phyloP scores from a whole-genome alignment of 1,140 invertebrate species.

The Helicoverpa zea region DNA sequence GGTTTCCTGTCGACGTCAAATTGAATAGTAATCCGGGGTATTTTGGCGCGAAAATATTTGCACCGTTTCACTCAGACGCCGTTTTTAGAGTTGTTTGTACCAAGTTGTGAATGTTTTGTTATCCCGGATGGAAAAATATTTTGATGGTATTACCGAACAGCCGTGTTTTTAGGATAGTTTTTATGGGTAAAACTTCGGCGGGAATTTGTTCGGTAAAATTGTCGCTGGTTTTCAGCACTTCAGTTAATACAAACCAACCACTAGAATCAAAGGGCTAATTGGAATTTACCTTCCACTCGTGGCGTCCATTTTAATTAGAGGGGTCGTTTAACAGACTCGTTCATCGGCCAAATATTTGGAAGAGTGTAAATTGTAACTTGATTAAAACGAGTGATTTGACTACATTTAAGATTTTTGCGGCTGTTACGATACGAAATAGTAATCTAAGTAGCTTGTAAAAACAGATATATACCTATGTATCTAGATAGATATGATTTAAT shows the following conservation, averaged over 20 bases:
- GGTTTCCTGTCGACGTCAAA: constrained; percentile 40
- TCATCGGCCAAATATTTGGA: background rate
- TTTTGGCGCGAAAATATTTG: constrained; percentile 33
- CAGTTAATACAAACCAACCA: background rate
- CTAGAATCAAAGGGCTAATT: constrained; percentile 16
- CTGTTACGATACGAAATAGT: no score
- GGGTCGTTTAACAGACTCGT: background rate
- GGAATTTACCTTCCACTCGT: constrained; percentile 3
- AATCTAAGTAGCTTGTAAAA: no score
- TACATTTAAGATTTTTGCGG: no score
- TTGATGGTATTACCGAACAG: background rate
- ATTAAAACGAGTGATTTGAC: no score
- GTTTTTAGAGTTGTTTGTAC: background rate
- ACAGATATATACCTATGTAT: no score
- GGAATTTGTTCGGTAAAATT: background rate
- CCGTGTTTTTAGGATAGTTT: background rate
- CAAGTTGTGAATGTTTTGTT: constrained; percentile 8
- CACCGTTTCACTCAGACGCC: background rate
- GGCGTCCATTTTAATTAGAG: background rate
- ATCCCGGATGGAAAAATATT: constrained; percentile 13
- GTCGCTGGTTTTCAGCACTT: background rate
- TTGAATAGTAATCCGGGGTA: constrained; percentile 28
- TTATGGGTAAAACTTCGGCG: background rate
- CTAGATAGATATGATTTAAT: no score
- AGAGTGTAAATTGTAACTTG: background rate